These are phyloP conservation scores for Tribolium castaneum DNA, from an alignment of 1,140 invertebrate genomes.

Conservation along the genomic window DNA sequence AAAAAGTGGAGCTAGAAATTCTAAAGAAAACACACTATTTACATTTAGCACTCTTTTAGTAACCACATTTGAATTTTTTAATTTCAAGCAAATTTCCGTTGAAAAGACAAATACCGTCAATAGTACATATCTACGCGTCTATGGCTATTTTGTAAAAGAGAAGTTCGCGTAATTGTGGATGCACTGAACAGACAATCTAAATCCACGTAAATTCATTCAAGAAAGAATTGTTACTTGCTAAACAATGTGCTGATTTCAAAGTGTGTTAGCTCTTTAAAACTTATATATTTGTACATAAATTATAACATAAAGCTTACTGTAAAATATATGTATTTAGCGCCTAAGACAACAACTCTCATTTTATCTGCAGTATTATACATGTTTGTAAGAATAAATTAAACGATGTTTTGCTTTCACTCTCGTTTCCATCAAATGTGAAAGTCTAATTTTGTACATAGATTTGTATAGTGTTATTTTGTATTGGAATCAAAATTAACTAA, in stretches of 20 bases:
- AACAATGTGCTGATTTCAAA: constrained; percentile 42
- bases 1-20: constrained; percentile 13
- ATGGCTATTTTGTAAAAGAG: constrained; percentile 33
- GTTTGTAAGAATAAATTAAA: constrained; percentile 35
- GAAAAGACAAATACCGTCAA: constrained; percentile 40
- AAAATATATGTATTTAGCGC: constrained; percentile 44
- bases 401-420: constrained; percentile 29
- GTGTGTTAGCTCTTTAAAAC: constrained; percentile 39
- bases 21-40: constrained; percentile 1
- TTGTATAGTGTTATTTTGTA: constrained; percentile 42
- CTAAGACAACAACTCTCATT: constrained; percentile 35
- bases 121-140: constrained; percentile 40
- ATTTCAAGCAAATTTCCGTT: constrained; percentile 10
- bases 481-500: constrained; percentile 35
- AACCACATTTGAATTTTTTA: neutral
- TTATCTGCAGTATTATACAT: constrained; percentile 40
- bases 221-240: constrained; percentile 34
- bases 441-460: constrained; percentile 42
- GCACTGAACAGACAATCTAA: constrained; percentile 42
- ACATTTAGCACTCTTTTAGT: constrained; percentile 4
- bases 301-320: constrained; percentile 43
- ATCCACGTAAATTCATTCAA: constrained; percentile 34
- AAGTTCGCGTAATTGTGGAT: constrained; percentile 38
- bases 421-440: constrained; percentile 33
- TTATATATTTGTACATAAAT: constrained; percentile 44